phyloP scores from a whole-genome alignment of 2,113 vertebrate genomes.

The Indri indri region DNA sequence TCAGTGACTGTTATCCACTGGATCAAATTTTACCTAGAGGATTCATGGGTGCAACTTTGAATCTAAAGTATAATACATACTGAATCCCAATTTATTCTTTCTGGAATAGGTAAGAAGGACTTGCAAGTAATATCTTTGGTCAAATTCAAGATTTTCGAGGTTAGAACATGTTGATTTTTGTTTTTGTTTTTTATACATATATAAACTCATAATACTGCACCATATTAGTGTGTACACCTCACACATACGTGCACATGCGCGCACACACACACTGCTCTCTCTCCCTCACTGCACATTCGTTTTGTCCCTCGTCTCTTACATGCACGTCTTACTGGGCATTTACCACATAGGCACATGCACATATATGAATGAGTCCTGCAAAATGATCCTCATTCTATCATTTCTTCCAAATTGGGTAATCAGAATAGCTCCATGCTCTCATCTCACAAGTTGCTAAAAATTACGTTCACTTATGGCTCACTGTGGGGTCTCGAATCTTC shows the following conservation, averaged over 20 bases:
- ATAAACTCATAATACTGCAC: neutral
- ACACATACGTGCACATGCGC: neutral
- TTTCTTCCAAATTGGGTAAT: slow-evolving; percentile 36
- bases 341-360: neutral
- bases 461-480: slow-evolving; percentile 39
- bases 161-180: slow-evolving; percentile 54
- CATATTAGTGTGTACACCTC: neutral
- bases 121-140: slow-evolving; percentile 43
- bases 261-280: no score
- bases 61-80: neutral
- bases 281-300: neutral
- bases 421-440: slow-evolving; percentile 43
- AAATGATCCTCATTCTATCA: slow-evolving; percentile 38
- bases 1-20: neutral
- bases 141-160: slow-evolving; percentile 46
- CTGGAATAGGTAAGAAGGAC: neutral
- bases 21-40: neutral
- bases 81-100: neutral
- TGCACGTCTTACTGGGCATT: neutral
- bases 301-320: slow-evolving; percentile 5
- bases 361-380: neutral
- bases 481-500: slow-evolving; percentile 31
- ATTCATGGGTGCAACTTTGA: neutral
- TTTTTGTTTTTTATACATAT: neutral
- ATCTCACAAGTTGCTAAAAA: slow-evolving; percentile 55